A percentile compares a stretch with the other conserved stretches of the same genome.
These are phyloP conservation scores for Sinohyriopsis cumingii DNA, from an alignment of 2,888 invertebrate species.

Conservation along the genomic window DNA sequence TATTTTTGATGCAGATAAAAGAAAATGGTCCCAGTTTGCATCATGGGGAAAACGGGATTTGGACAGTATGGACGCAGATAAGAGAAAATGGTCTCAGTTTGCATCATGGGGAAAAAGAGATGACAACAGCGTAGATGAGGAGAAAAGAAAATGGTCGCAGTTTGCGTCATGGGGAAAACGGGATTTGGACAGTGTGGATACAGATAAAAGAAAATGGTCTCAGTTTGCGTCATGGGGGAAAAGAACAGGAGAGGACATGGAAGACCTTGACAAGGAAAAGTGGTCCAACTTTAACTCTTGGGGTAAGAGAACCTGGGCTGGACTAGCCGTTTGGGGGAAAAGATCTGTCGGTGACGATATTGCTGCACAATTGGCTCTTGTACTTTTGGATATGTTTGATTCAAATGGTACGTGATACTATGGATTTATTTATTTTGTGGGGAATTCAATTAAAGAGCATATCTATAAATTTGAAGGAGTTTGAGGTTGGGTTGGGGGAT, in stretches of 20 bases:
- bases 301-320: conserved; percentile 37
- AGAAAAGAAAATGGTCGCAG: conserved; percentile 22
- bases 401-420: no score
- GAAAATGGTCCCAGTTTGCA: conserved; percentile 27
- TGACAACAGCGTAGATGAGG: conserved; percentile 1
- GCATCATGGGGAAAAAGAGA: conserved; percentile 25
- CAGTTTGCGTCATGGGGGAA: conserved; percentile 33
- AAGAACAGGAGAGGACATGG: conserved; percentile 5
- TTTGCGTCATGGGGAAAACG: conserved; percentile 36
- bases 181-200: neutral
- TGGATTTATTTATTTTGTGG: no score
- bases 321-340: conserved; percentile 39
- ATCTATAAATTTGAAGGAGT: no score
- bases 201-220: conserved; percentile 23
- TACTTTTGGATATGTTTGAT: no score
- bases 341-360: conserved; percentile 11
- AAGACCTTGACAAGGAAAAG: conserved; percentile 1
- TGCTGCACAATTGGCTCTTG: no score
- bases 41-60: conserved; percentile 30
- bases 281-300: conserved; percentile 20
- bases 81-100: conserved; percentile 21
- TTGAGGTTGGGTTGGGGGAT: no score
- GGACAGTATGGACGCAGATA: conserved; percentile 19
- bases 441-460: no score
- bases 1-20: conserved; percentile 12